Evolutionary conservation across 2,797 vertebrate genomes (phyloP), one percentile per base, ranked within the genome.

Genomic region (Pseudopleuronectes americanus): DNA sequence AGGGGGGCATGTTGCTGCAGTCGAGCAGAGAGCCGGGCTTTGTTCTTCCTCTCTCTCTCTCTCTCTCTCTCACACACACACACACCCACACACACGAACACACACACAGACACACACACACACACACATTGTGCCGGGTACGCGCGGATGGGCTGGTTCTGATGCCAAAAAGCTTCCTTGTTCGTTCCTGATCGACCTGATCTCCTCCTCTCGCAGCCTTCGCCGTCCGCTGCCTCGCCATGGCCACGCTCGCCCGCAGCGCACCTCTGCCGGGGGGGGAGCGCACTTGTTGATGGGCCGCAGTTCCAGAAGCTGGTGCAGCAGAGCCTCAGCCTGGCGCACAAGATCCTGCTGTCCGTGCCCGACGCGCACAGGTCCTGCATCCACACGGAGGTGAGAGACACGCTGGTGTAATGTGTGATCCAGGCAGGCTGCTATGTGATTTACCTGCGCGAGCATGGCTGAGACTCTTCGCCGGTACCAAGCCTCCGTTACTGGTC

Each of bases 261-360:
- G 94, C 92, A 0, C 94, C 94, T 0, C 75, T 94, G 36, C 57
- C 53, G 1, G 89, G 81, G 49, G 49, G 26, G 33, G 1, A 19
- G 36, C 66, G 9, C 80, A 80, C 84, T 80, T 77, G 89, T 92
- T 80, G 87, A 83, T 80, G 83, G 77, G 9, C 77, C 78, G 17
- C 77, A 63, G 2, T 93, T 93, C 57, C 89, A 89, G 76, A 76
- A 90, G 21, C 74, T 87, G 21, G 85, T 94, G 52, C 67, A 68
- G 19, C 89, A 45, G 51, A 93, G 93, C 70, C 81, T 84, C 52
- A 90, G 76, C 73, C 84, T 96, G 51, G 85, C 85, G 4, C 57
- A 74, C 7, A 96, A 94, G 90, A 93, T 96, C 76, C 83, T 87
- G 2, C 5, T 28, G 1, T 89, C 93, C 0, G 91, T 96, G 16